These are phyloP conservation scores for Macaria liturata DNA, from an alignment of 2,888 invertebrate species.

Conservation along the genomic window DNA sequence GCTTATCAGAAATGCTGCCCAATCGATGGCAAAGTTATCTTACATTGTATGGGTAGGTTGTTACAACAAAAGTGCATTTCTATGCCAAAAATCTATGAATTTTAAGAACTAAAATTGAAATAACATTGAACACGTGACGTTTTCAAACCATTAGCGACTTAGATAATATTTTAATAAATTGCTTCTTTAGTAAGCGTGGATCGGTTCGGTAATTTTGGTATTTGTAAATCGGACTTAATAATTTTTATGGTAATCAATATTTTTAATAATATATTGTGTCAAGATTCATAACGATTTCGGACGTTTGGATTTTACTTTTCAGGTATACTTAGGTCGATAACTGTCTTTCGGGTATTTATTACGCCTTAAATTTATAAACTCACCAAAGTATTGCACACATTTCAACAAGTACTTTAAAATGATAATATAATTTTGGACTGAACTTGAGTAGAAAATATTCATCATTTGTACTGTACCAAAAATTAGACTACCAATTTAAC, in stretches of 20 bases:
- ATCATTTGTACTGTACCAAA: constrained; percentile 16
- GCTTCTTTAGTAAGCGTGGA: neutral
- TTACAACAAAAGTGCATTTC: too few species aligned
- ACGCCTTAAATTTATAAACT: neutral
- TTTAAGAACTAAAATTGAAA: too few species aligned
- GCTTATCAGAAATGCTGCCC: too few species aligned
- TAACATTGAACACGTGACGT: too few species aligned
- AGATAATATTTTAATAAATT: neutral
- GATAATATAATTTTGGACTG: constrained; percentile 14
- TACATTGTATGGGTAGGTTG: too few species aligned
- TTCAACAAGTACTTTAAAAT: neutral
- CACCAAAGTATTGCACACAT: neutral
- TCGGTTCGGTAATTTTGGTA: neutral
- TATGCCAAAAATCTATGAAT: too few species aligned
- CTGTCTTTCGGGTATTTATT: constrained; percentile 1
- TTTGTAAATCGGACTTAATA: neutral
- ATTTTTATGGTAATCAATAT: neutral
- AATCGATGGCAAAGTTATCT: too few species aligned
- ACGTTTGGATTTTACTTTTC: constrained; percentile 11
- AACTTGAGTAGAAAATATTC: neutral
- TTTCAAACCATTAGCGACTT: too few species aligned
- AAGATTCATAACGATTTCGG: constrained; percentile 14
- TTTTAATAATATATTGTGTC: constrained; percentile 1
- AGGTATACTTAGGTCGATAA: neutral
- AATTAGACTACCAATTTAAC: constrained; percentile 16